phyloP scores from a whole-genome alignment of 2,888 invertebrate species.

The Stegana nigrithorax region DNA sequence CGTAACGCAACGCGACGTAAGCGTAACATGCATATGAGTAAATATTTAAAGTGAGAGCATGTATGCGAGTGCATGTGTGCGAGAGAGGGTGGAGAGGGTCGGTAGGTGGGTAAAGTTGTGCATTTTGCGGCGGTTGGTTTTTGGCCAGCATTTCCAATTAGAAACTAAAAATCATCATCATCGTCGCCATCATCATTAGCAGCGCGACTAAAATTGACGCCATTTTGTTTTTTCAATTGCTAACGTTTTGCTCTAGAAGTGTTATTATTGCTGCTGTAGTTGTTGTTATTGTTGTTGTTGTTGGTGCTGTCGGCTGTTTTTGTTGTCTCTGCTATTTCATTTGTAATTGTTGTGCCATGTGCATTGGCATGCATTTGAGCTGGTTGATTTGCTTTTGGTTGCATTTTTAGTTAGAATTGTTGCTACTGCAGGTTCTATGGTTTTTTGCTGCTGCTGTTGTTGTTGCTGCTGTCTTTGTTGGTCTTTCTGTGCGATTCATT shows the following conservation, averaged over 20 bases:
- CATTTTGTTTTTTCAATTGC: conserved; percentile 13
- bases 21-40: conserved; percentile 4
- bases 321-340: neutral
- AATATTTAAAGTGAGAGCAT: conserved; percentile 12
- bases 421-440: neutral
- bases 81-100: too few species aligned
- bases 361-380: neutral
- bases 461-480: neutral
- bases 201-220: conserved; percentile 7
- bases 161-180: conserved; percentile 3
- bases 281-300: neutral
- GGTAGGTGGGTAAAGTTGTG: too few species aligned
- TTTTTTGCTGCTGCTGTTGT: neutral
- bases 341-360: neutral
- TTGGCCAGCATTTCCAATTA: neutral
- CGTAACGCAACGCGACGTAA: too few species aligned
- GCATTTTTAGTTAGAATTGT: neutral
- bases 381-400: neutral
- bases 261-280: neutral
- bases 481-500: neutral
- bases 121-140: neutral
- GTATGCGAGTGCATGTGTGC: too few species aligned
- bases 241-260: too few species aligned
- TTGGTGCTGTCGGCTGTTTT: neutral
- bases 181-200: conserved; percentile 5